Base-by-base conservation (phyloP, 2,113 vertebrate genomes). In the Ancistrus triradiatus region DNA sequence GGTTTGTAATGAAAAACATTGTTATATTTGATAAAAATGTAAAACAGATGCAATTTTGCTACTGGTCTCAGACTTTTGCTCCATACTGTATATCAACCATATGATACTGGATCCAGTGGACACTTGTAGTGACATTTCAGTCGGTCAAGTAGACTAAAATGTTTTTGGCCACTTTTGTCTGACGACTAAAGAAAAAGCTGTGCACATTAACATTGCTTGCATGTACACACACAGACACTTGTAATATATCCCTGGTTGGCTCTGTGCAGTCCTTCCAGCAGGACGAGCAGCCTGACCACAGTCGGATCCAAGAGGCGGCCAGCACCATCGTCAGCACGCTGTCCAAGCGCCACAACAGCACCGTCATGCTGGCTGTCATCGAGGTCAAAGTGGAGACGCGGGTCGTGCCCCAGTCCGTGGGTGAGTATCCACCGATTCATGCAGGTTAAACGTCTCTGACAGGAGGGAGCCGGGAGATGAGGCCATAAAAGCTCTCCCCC, bases 341-440 rank as follows among this genome's bases (percentile, higher is more conserved):
- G 77, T 93, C 92, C 0, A 92, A 91, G 81, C 73, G 87, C 2
- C 92, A 91, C 24, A 98, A 97, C 85, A 93, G 92, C 84, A 92
- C 93, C 0, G 71, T 94, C 55, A 91, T 98, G 87, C 72, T 91
- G 70, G 93, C 94, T 0, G 84, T 98, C 76, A 91, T 90, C 0
- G 93, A 97, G 85, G 93, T 98, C 83, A 98, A 95, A 85, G 91
- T 98, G 75, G 95, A 98, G 74, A 95, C 93, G 0, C 86, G 87
- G 1, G 83, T 91, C 52, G 74, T 87, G 77, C 85, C 90, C 43
- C 80, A 72, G 14, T 81, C 86, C 75, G 74, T 84, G 67, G 83
- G 87, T 89, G 63, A 88, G 87, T 84, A 46, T 49, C 33, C 42
- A 51, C 43, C 51, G 43, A 46, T 66, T 66, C 43, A 51, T 27